Percentiles rank a stretch among this genome's conserved stretches.
Evolutionary conservation across 2,113 vertebrate species (phyloP).

Genomic region (Xiphias gladius): DNA sequence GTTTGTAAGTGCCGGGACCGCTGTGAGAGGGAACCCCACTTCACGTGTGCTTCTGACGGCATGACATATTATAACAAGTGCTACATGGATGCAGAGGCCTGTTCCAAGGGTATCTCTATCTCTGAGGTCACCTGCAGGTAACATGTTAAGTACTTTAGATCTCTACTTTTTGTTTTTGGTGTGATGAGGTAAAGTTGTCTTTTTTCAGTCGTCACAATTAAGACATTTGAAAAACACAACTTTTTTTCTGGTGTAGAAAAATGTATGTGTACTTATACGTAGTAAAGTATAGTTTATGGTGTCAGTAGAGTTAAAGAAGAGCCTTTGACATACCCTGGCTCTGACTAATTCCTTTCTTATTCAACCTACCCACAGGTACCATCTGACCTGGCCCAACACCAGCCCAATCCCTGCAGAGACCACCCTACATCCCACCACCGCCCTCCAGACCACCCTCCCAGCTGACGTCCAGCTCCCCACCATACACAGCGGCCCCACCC

Average conservation of each 20-base stretch:
- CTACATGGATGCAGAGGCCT: conserved; percentile 98
- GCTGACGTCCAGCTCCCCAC: conserved; percentile 86
- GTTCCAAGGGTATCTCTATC: conserved; percentile 93
- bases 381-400: conserved; percentile 95
- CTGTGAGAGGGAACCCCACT: conserved; percentile 96
- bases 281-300: too few relatives aligned
- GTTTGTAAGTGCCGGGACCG: conserved; percentile 97
- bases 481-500: conserved; percentile 87
- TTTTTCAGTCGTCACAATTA: conserved; percentile 8
- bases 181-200: conserved; percentile 57
- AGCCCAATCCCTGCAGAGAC: conserved; percentile 92
- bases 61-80: conserved; percentile 99
- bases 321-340: not conserved
- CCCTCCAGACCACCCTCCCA: conserved; percentile 88
- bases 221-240: not conserved
- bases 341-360: conserved; percentile 43
- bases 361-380: conserved; percentile 82
- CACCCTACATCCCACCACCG: conserved; percentile 89
- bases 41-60: conserved; percentile 96
- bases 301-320: not conserved
- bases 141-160: conserved; percentile 83
- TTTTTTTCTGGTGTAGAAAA: not conserved
- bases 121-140: conserved; percentile 94
- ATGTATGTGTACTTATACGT: not conserved
- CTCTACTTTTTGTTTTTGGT: conserved; percentile 61